These are phyloP conservation scores for Centroberyx gerrardi DNA, from an alignment of 2,797 vertebrate species.

Conservation along the genomic window DNA sequence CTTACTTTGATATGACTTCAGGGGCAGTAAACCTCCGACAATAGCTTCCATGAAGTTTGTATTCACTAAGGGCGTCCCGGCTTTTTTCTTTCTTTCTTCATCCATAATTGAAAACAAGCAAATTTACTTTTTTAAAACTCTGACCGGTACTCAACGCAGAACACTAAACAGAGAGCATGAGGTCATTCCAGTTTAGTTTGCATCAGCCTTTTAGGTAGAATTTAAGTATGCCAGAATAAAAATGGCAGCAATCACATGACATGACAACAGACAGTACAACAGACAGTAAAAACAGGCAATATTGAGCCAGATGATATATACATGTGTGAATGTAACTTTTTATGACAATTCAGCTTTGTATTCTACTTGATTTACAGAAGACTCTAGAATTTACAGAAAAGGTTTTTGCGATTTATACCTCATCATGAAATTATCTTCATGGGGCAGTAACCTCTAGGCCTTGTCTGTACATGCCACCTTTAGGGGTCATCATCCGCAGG, in stretches of 20 bases:
- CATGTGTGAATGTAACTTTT: too few species aligned
- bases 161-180: slow-evolving; percentile 39
- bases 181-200: slow-evolving; percentile 34
- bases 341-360: too few species aligned
- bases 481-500: too few species aligned
- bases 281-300: slow-evolving; percentile 3
- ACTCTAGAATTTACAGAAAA: too few species aligned
- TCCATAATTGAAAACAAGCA: slow-evolving; percentile 71
- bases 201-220: slow-evolving; percentile 20
- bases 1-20: slow-evolving; percentile 44
- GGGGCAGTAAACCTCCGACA: slow-evolving; percentile 49
- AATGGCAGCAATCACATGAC: slow-evolving; percentile 7
- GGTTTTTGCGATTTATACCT: too few species aligned
- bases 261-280: background rate
- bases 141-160: slow-evolving; percentile 38
- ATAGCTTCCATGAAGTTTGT: slow-evolving; percentile 44
- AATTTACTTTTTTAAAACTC: slow-evolving; percentile 61
- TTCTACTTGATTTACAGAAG: too few species aligned
- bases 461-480: too few species aligned
- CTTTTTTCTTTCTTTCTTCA: slow-evolving; percentile 47
- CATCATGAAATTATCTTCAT: too few species aligned
- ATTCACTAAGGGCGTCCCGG: slow-evolving; percentile 46
- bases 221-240: slow-evolving; percentile 23
- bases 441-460: too few species aligned
- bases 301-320: slow-evolving; percentile 7